Conservation (phyloP, 2,888 invertebrate species). For the Caprella mutica region DNA sequence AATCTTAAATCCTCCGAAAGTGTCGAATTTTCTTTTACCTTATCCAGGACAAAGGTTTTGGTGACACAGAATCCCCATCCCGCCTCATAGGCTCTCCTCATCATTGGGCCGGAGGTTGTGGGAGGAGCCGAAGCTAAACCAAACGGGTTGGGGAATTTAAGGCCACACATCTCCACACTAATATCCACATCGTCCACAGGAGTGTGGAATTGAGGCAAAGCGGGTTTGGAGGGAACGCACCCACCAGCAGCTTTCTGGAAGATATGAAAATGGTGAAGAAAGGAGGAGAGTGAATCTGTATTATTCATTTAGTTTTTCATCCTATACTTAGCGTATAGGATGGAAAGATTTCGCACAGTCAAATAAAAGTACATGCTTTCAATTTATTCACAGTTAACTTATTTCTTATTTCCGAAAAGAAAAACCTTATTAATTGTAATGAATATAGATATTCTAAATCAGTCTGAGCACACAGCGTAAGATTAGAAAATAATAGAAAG, state of each 20-base stretch:
- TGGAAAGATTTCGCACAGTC: too few species aligned
- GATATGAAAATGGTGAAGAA: too few species aligned
- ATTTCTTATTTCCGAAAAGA: too few species aligned
- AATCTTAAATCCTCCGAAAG: not conserved
- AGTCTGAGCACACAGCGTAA: too few species aligned
- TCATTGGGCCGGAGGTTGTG: slow-evolving; percentile 88
- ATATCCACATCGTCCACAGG: slow-evolving; percentile 88
- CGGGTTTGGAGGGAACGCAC: slow-evolving; percentile 53
- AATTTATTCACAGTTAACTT: too few species aligned
- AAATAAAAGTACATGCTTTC: too few species aligned
- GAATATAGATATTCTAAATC: too few species aligned
- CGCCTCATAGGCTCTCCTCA: slow-evolving; percentile 81
- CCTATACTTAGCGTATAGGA: too few species aligned
- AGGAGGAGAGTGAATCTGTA: too few species aligned
- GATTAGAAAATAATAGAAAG: too few species aligned
- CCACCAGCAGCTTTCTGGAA: slow-evolving; percentile 46
- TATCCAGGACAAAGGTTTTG: slow-evolving; percentile 89
- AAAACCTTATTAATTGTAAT: too few species aligned
- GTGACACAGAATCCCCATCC: slow-evolving; percentile 98
- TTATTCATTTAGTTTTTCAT: too few species aligned
- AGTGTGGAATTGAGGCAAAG: slow-evolving; percentile 81
- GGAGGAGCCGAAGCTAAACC: slow-evolving; percentile 96
- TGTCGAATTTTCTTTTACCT: slow-evolving; percentile 49
- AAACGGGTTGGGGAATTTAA: slow-evolving; percentile 81
- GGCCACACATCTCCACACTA: slow-evolving; percentile 48